Base-by-base conservation (phyloP, 1,140 invertebrate genomes). In the Stegodyphus dumicola region DNA sequence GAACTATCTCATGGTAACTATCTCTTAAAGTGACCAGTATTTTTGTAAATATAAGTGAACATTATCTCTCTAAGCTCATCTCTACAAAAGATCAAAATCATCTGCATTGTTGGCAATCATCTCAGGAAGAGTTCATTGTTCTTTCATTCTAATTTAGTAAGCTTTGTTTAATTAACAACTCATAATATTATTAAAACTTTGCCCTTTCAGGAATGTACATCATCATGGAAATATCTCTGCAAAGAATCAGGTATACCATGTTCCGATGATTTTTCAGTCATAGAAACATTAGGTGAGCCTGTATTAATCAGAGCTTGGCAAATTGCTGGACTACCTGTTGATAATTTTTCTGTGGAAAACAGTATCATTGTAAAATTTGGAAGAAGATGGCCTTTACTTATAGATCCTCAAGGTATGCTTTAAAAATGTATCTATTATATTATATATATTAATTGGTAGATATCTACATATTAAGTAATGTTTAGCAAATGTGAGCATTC, bases 341-440 rank as follows among this genome's bases (percentile, higher is more conserved):
- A 99, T 90, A 93, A 93, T 86, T 98, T 96, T 91, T 97, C 96
- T 9, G 93, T 98, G 53, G 97, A 98, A 89, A 99, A 99, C 91
- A 97, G 95, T 87, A 96, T 99, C 66, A 98, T 99, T 88, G 94
- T 97, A 0, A 94, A 93, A 52, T 95, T 94, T 88, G 93, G 95
- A 0, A 92, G 95, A 88, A 92, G 96, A 75, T 98, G 96, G 94
- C 95, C 97, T 0, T 90, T 99, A 13, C 96, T 99, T 93, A 98
- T 99, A 81, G 97, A 99, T 91, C 97, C 97, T 0, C 97, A 99
- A 92, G 95, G 81, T 87, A 83, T 15, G 4, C 48, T 49, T 71
- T 48, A 11, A n/a, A 60, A 33, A 33, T 3, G 3, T 33, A 33
- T 33, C 33, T 33, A 33, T 33, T 33, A 33, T 33, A 33, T 33